These are phyloP conservation scores for Thalassoma bifasciatum DNA, from an alignment of 2,113 vertebrate species.

Conservation along the genomic window DNA sequence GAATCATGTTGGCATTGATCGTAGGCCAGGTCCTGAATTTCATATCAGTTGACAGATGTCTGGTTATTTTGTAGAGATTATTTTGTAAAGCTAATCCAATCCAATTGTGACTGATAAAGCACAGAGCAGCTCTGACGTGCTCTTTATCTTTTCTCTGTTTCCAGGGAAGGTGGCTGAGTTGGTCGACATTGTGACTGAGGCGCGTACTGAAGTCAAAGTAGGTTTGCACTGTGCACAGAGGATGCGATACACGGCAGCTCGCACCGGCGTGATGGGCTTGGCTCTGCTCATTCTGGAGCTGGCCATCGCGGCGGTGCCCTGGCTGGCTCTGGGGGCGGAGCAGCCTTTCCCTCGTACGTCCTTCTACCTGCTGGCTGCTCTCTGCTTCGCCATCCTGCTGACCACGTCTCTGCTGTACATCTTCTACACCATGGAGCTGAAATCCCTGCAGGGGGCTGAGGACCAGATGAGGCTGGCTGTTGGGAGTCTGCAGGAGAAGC, in stretches of 20 bases:
- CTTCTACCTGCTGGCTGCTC: slow-evolving; percentile 87
- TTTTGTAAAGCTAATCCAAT: neutral
- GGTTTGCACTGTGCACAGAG: slow-evolving; percentile 85
- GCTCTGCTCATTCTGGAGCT: slow-evolving; percentile 86
- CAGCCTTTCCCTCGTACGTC: slow-evolving; percentile 88
- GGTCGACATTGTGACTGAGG: slow-evolving; percentile 86
- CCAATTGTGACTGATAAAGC: neutral
- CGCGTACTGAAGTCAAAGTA: slow-evolving; percentile 87
- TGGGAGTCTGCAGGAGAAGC: slow-evolving; percentile 80
- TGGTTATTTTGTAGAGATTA: neutral
- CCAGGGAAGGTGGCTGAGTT: slow-evolving; percentile 80
- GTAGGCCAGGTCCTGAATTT: neutral
- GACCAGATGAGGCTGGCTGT: slow-evolving; percentile 89
- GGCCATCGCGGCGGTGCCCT: slow-evolving; percentile 77
- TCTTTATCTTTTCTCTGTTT: neutral
- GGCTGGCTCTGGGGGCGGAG: slow-evolving; percentile 73
- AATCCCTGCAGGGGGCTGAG: slow-evolving; percentile 86
- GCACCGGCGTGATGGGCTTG: slow-evolving; percentile 86
- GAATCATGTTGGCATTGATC: neutral
- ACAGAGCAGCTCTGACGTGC: neutral
- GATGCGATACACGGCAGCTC: slow-evolving; percentile 83
- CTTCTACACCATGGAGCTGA: slow-evolving; percentile 89
- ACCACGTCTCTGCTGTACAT: slow-evolving; percentile 83
- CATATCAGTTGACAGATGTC: neutral
- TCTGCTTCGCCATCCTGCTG: slow-evolving; percentile 83